These are phyloP conservation scores for Holothuria scabra DNA, from an alignment of 53 echinoderm and acorn worm genomes.

Conservation along the genomic window DNA sequence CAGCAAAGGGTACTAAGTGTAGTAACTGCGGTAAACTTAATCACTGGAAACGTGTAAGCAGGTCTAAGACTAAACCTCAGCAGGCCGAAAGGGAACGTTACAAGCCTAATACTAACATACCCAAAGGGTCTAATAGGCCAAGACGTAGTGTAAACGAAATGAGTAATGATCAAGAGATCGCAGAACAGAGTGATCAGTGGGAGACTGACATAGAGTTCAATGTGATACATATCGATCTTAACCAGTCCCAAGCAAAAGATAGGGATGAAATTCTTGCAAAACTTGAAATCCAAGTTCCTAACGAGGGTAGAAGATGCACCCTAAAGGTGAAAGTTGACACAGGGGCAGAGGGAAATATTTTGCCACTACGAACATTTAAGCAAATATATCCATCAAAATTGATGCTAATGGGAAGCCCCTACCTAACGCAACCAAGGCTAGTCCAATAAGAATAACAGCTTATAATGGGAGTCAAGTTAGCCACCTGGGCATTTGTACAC, in stretches of 20 bases:
- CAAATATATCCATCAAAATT: constrained; percentile 55
- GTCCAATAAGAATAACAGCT: constrained; percentile 47
- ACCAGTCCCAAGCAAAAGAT: constrained; percentile 1
- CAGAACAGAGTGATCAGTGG: background rate
- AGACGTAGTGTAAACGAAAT: too few relatives aligned
- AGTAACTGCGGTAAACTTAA: constrained; percentile 23
- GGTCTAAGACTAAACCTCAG: background rate
- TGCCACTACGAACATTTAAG: constrained; percentile 53
- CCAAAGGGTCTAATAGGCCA: too few relatives aligned
- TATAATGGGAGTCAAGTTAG: constrained; percentile 53
- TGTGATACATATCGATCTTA: background rate
- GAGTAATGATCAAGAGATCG: too few relatives aligned
- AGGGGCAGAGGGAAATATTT: constrained; percentile 61
- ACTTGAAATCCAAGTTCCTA: constrained; percentile 28
- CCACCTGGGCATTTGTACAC: too few relatives aligned
- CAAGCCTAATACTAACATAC: too few relatives aligned
- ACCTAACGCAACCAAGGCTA: background rate
- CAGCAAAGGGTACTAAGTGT: constrained; percentile 36
- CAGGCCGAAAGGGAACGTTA: too few relatives aligned
- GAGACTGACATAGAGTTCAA: background rate
- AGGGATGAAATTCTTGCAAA: constrained; percentile 52
- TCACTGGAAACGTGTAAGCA: constrained; percentile 19
- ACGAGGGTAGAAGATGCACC: constrained; percentile 11
- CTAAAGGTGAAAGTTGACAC: constrained; percentile 52
- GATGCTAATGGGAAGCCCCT: constrained; percentile 32